These are phyloP conservation scores for Notoglanidium macrostoma DNA, from an alignment of 2,797 vertebrate species.

Conservation along the genomic window DNA sequence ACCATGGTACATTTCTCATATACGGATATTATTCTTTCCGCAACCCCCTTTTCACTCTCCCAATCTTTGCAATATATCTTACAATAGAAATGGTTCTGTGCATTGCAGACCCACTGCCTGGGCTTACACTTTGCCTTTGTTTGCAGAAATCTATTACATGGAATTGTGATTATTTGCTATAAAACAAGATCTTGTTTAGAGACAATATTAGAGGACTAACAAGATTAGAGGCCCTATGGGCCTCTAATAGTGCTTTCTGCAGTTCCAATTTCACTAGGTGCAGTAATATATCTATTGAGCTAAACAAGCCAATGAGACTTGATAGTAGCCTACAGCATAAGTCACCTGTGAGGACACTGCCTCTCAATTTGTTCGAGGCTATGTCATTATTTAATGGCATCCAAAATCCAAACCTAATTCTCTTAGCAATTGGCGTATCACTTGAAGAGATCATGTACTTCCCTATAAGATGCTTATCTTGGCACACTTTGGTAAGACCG, in stretches of 20 bases:
- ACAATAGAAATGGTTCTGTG: background rate
- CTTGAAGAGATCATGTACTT: background rate
- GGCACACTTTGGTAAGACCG: background rate
- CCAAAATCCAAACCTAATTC: background rate
- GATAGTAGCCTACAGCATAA: background rate
- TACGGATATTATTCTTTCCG: background rate
- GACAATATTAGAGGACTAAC: too few relatives aligned
- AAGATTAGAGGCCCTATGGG: background rate
- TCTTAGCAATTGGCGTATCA: background rate
- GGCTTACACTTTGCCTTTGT: background rate
- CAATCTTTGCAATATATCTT: too few relatives aligned
- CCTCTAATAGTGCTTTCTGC: background rate
- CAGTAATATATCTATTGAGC: background rate
- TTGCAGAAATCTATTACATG: background rate
- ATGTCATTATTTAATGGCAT: background rate
- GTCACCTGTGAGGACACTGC: background rate
- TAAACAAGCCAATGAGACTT: background rate
- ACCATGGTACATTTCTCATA: background rate
- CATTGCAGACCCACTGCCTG: background rate
- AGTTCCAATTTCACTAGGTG: background rate
- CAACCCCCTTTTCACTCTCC: too few relatives aligned
- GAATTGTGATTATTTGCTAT: background rate
- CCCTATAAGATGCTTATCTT: conserved; percentile 4
- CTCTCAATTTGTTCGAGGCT: background rate
- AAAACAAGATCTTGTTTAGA: background rate